Conservation (phyloP, 2,888 invertebrate genomes). For the Hydriomena furcata region DNA sequence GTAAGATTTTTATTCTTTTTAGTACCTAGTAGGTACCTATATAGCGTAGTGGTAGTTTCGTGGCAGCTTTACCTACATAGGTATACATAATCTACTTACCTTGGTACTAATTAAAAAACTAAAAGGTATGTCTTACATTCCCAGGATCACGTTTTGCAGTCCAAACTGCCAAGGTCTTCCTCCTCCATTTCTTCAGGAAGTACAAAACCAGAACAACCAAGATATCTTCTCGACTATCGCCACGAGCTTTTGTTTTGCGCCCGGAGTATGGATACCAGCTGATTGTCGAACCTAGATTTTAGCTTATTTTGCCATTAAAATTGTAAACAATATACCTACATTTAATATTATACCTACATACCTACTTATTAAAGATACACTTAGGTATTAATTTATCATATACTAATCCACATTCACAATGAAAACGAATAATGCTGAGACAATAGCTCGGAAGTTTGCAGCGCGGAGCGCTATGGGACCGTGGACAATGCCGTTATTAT, state of each 20-base stretch:
- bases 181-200: constrained; percentile 50
- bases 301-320: background rate
- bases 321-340: too few species aligned
- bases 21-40: too few species aligned
- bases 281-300: constrained; percentile 45
- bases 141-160: constrained; percentile 66
- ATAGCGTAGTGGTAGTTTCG: too few species aligned
- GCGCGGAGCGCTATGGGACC: constrained; percentile 18
- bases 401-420: constrained; percentile 44
- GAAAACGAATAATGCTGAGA: constrained; percentile 48
- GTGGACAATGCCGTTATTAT: constrained; percentile 49
- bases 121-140: too few species aligned
- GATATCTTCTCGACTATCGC: constrained; percentile 42
- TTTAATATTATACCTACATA: too few species aligned
- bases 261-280: constrained; percentile 57
- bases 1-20: too few species aligned
- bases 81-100: background rate
- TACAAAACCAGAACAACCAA: constrained; percentile 44
- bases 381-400: too few species aligned
- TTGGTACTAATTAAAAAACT: too few species aligned
- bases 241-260: constrained; percentile 55
- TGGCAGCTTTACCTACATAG: background rate
- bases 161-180: constrained; percentile 60
- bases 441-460: constrained; percentile 36
- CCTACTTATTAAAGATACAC: too few species aligned